Conservation (phyloP, 2,888 invertebrate genomes). For the Plusia festucae region DNA sequence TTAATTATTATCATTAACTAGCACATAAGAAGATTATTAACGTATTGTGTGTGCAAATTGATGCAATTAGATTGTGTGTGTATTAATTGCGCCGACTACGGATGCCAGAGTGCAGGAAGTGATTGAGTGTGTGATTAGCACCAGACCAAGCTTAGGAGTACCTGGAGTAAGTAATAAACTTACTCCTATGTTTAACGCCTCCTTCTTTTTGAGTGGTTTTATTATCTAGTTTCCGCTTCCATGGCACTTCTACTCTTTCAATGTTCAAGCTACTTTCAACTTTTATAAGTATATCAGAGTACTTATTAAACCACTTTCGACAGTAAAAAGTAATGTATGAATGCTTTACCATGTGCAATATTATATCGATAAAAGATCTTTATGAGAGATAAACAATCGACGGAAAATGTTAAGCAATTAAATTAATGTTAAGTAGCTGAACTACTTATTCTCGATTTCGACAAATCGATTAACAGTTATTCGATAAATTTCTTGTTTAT, state of each 20-base stretch:
- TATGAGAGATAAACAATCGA: not conserved
- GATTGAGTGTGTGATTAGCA: not conserved
- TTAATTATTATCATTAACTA: not conserved
- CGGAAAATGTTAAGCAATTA: not conserved
- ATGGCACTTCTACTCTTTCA: no score
- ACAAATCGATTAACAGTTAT: constrained; percentile 4
- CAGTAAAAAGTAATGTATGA: constrained; percentile 1
- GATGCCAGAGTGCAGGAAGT: not conserved
- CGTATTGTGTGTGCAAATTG: not conserved
- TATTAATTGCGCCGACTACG: not conserved
- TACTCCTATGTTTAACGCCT: not conserved
- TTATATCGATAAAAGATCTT: not conserved
- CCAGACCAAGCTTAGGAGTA: not conserved
- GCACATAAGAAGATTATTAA: not conserved
- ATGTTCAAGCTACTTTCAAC: no score
- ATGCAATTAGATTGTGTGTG: not conserved
- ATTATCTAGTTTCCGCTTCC: not conserved
- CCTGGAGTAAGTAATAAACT: not conserved
- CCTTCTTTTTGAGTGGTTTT: not conserved
- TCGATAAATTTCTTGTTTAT: not conserved
- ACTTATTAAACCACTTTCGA: not conserved
- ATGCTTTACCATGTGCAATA: not conserved
- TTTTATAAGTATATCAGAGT: not conserved
- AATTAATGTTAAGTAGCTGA: not conserved
- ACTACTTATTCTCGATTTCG: not conserved